Evolutionary conservation across 23 tunicate species (phyloP).

Genomic region (Ciona savignyi): DNA sequence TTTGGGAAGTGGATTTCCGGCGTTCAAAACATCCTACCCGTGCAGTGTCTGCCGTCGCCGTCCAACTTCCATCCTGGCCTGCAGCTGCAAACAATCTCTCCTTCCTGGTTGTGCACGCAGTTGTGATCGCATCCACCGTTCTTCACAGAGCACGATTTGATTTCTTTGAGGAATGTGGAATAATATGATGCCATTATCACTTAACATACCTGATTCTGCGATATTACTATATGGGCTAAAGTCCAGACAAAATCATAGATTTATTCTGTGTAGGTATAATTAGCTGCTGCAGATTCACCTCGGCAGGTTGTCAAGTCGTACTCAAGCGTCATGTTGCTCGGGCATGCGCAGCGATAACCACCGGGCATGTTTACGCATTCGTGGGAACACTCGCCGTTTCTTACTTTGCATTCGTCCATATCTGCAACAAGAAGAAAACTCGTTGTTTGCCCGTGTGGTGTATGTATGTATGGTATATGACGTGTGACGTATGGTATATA

Average conservation of each 20-base stretch:
- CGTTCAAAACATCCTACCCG: too few species aligned
- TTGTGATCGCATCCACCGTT: conserved; percentile 92
- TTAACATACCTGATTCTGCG: too few species aligned
- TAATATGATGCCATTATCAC: too few species aligned
- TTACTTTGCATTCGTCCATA: conserved; percentile 63
- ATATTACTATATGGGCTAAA: too few species aligned
- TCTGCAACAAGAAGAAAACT: conserved; percentile 34
- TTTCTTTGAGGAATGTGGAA: too few species aligned
- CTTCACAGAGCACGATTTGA: conserved; percentile 45
- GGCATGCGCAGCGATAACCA: conserved; percentile 60
- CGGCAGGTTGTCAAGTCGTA: conserved; percentile 29
- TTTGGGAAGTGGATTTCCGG: too few species aligned
- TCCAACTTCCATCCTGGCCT: conserved; percentile 38
- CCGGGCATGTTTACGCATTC: conserved; percentile 66
- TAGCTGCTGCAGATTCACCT: too few species aligned
- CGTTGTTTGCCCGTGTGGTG: too few species aligned
- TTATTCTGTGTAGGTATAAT: too few species aligned
- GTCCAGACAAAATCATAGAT: too few species aligned
- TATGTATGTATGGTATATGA: too few species aligned
- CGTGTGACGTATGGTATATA: too few species aligned
- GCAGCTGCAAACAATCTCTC: conserved; percentile 45
- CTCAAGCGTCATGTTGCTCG: conserved; percentile 33
- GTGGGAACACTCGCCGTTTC: conserved; percentile 80
- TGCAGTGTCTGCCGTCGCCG: conserved; percentile 32
- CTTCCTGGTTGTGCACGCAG: conserved; percentile 26